Percentiles rank a stretch among this genome's conserved stretches.
phyloP scores from a whole-genome alignment of 2,888 invertebrate species.

The Tinea semifulvella region DNA sequence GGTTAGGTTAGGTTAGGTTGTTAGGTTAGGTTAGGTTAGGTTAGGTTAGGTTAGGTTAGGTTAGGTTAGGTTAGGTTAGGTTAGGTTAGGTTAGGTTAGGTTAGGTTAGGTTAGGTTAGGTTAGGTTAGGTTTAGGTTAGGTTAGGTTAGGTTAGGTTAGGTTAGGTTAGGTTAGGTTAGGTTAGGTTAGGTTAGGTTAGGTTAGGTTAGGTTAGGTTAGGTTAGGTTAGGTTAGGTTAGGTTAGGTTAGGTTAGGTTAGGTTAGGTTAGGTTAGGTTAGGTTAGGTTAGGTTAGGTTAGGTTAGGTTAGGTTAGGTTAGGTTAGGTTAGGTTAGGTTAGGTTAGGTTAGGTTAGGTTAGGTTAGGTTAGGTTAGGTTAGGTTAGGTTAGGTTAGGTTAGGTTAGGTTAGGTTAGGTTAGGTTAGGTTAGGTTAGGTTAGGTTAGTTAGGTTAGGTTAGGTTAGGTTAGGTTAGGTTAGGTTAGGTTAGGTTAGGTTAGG shows the following conservation, averaged over 20 bases:
- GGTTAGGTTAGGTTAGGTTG: conserved; percentile 18
- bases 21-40: conserved; percentile 17
- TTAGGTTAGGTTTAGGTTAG: conserved; percentile 19
- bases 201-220: conserved; percentile 14
- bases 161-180: conserved; percentile 15
- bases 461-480: conserved; percentile 18
- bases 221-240: conserved; percentile 14
- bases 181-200: conserved; percentile 14
- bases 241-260: conserved; percentile 16
- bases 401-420: conserved; percentile 17
- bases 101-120: conserved; percentile 19
- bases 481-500: conserved; percentile 15
- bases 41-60: conserved; percentile 18
- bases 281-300: conserved; percentile 19
- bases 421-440: conserved; percentile 16
- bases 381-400: conserved; percentile 15
- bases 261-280: conserved; percentile 18
- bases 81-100: conserved; percentile 20
- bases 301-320: conserved; percentile 18
- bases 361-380: conserved; percentile 18
- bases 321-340: conserved; percentile 18
- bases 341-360: conserved; percentile 18
- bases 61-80: conserved; percentile 19
- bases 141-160: conserved; percentile 20
- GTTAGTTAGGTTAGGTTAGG: conserved; percentile 17